phyloP scores from a whole-genome alignment of 2,113 vertebrate genomes.

The Oxyruncus cristatus region DNA sequence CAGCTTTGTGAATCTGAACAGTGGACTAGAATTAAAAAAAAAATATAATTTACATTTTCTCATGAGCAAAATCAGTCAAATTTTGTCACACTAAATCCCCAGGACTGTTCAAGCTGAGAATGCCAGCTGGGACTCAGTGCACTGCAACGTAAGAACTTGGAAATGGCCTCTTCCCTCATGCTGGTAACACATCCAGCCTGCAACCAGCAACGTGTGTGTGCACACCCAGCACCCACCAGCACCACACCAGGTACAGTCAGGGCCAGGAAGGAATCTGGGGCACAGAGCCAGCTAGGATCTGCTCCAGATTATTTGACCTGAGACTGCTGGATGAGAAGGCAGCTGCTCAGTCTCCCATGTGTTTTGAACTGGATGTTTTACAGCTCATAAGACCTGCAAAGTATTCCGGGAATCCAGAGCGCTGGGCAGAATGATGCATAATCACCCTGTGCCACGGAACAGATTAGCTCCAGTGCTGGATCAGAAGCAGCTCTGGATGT shows the following conservation, averaged over 20 bases:
- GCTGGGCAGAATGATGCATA: not conserved
- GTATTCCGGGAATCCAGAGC: not conserved
- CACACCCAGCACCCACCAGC: not conserved
- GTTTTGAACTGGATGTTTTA: not conserved
- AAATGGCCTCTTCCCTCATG: accelerated
- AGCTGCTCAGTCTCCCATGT: not conserved
- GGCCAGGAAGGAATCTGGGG: not conserved
- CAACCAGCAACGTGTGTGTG: accelerated
- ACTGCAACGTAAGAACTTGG: not conserved
- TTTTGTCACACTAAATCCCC: not conserved
- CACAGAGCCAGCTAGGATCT: not conserved
- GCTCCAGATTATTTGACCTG: not conserved
- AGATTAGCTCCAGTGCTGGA: slow-evolving; percentile 17
- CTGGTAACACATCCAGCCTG: not conserved
- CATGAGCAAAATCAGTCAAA: not conserved
- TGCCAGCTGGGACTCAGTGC: not conserved
- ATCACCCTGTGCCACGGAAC: not conserved
- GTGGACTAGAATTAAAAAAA: not conserved
- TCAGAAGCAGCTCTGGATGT: not conserved
- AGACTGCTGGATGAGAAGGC: not conserved
- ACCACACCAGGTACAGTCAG: accelerated
- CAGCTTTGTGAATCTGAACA: not conserved
- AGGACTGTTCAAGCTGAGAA: not conserved
- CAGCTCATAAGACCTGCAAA: slow-evolving; percentile 3
- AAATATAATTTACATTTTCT: not conserved